Conservation (phyloP, 2,113 vertebrate genomes). For the Axis porcinus region DNA sequence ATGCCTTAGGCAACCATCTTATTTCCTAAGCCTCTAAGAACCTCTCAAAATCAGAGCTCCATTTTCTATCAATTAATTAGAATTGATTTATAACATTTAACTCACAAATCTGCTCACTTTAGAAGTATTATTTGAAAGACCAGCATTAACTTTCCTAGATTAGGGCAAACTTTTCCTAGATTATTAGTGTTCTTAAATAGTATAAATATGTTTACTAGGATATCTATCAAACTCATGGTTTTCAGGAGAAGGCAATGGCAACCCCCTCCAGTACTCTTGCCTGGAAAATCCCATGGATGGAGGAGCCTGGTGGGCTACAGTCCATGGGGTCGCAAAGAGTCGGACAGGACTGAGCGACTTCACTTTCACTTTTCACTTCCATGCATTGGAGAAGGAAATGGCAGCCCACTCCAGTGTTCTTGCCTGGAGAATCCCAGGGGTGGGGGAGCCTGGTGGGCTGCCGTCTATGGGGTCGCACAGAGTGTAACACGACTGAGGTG, state of each 20-base stretch:
- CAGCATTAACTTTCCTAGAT: neutral
- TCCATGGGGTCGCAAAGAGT: too few relatives aligned
- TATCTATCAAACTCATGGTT: neutral
- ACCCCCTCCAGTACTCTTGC: too few relatives aligned
- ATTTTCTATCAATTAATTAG: neutral
- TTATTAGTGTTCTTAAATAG: neutral
- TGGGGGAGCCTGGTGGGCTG: too few relatives aligned
- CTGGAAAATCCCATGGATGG: too few relatives aligned
- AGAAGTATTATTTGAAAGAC: slow-evolving; percentile 8
- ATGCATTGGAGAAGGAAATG: too few relatives aligned
- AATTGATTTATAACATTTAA: neutral
- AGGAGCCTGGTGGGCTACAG: too few relatives aligned
- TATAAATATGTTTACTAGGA: neutral
- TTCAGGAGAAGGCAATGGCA: too few relatives aligned
- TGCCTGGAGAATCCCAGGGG: too few relatives aligned
- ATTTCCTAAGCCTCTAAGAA: neutral
- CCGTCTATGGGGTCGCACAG: too few relatives aligned
- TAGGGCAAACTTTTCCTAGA: neutral
- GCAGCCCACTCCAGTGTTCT: too few relatives aligned
- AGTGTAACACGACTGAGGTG: rapidly evolving
- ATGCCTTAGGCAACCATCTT: neutral
- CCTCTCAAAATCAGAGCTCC: neutral
- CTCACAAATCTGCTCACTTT: neutral
- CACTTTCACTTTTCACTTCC: too few relatives aligned
- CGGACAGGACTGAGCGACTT: too few relatives aligned